Evolutionary conservation across 2,888 invertebrate genomes (phyloP).

Genomic region (Myopa testacea): DNA sequence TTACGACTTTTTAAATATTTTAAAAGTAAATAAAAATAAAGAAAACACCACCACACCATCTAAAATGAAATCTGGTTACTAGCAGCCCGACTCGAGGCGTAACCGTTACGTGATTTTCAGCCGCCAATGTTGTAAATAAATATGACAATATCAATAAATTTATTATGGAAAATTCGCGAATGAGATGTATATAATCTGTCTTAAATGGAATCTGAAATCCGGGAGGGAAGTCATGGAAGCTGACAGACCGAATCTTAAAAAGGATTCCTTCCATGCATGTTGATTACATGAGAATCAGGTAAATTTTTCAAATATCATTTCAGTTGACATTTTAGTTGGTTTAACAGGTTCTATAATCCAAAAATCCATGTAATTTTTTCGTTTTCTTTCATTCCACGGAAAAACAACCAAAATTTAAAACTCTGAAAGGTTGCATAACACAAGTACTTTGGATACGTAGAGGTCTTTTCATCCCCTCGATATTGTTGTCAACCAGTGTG

Average conservation of each 20-base stretch:
- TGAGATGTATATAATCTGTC: background rate
- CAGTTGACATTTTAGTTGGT: background rate
- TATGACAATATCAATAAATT: slow-evolving; percentile 52
- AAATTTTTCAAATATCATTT: background rate
- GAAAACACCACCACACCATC: background rate
- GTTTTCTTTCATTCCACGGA: no score
- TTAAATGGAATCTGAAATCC: no score
- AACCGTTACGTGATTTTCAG: background rate
- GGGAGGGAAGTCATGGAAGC: no score
- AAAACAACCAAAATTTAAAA: no score
- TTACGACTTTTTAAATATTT: background rate
- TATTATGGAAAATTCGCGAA: slow-evolving; percentile 10
- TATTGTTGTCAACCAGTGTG: background rate
- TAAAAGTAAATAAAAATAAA: background rate
- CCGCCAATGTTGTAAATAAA: background rate
- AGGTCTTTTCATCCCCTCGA: background rate
- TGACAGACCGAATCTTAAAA: no score
- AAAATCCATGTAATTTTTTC: no score
- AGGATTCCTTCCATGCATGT: no score
- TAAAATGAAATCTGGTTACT: background rate
- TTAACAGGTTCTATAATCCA: background rate
- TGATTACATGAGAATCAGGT: background rate
- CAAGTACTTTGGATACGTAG: no score
- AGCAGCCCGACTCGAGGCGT: background rate
- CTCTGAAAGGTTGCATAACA: no score